Conservation (phyloP, 2,797 vertebrate species). For the Hoplostethus mediterraneus region DNA sequence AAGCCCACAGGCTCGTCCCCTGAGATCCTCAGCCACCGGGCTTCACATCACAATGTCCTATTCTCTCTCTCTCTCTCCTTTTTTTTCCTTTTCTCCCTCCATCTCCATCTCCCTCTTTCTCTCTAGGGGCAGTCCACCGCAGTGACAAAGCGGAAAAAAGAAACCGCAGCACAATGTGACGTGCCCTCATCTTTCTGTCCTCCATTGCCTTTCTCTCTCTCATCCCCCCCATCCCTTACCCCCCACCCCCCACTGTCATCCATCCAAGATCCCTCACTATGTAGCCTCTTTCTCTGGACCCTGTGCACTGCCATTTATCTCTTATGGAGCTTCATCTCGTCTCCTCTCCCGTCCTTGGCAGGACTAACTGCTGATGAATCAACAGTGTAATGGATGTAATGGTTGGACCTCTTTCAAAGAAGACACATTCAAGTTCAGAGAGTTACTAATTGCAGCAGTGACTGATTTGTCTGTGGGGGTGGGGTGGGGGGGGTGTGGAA, state of each 20-base stretch:
- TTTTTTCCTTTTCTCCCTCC: slow-evolving; percentile 31
- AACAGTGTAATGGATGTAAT: slow-evolving; percentile 23
- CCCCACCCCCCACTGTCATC: slow-evolving; percentile 17
- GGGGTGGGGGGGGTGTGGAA: neutral
- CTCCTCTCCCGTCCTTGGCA: slow-evolving; percentile 23
- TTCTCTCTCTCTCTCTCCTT: slow-evolving; percentile 20
- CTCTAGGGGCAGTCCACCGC: slow-evolving; percentile 37
- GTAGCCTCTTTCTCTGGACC: slow-evolving; percentile 29
- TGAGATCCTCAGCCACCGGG: slow-evolving; percentile 57
- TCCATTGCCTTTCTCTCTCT: slow-evolving; percentile 13
- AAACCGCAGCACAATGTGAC: slow-evolving; percentile 36
- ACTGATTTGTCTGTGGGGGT: slow-evolving; percentile 6
- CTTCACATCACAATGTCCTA: slow-evolving; percentile 57
- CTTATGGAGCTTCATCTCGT: slow-evolving; percentile 3
- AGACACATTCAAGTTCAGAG: slow-evolving; percentile 19
- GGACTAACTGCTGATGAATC: slow-evolving; percentile 48
- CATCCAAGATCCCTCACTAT: slow-evolving; percentile 21
- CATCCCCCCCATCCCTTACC: neutral
- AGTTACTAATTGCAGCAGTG: slow-evolving; percentile 20
- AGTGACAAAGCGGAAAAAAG: slow-evolving; percentile 44
- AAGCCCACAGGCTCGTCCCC: slow-evolving; percentile 71
- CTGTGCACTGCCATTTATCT: slow-evolving; percentile 31
- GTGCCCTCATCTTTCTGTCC: slow-evolving; percentile 51
- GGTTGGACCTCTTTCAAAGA: slow-evolving; percentile 38
- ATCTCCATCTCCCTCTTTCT: slow-evolving; percentile 33